Base-by-base conservation (phyloP, 2,797 vertebrate species). In the Adelosebastes latens region DNA sequence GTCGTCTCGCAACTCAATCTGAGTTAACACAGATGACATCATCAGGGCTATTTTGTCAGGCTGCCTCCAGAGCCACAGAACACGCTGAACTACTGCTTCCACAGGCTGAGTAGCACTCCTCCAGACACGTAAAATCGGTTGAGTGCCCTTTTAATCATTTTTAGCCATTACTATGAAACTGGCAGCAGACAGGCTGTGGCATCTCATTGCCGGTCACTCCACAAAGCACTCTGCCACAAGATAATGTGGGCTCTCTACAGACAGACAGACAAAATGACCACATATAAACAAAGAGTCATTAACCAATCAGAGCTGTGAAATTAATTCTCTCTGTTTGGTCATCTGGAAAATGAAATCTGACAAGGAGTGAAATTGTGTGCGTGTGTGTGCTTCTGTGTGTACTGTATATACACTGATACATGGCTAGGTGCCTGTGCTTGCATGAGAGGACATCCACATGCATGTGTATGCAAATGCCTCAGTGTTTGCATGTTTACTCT, bases 291-390 rank as follows among this genome's bases (percentile, higher is more conserved):
- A 84, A 89, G 65, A 87, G 75, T 79, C 85, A 89, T 94, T 88
- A 90, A 92, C 86, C 86, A 91, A 84, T 88, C 88, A 83, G 81
- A 90, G 81, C 90, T 93, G 91, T 93, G 92, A 94, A 94, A 95
- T 94, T 71, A 84, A 80, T 85, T 88, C 93, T 89, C 81, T 86
- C 82, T 91, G 83, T 88, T 91, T 84, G 80, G 83, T 90, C 87
- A 88, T 81, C 81, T 87, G 89, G 67, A 53, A 92, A 92, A 94
- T 91, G 65, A 75, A 87, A 86, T 82, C 82, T 88, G 92, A 93
- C 89, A 91, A 80, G 88, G 85, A 72, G 67, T 29, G 70, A 87
- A 87, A 87, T 80, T 72, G 12, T 63, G 36, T 39, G 25, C 4
- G 3, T 42, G 25, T 62, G 66, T 68, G 60, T 24, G 22, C 12